Base-by-base conservation (phyloP, 2,113 vertebrate genomes). In the Cyprinodon variegatus region DNA sequence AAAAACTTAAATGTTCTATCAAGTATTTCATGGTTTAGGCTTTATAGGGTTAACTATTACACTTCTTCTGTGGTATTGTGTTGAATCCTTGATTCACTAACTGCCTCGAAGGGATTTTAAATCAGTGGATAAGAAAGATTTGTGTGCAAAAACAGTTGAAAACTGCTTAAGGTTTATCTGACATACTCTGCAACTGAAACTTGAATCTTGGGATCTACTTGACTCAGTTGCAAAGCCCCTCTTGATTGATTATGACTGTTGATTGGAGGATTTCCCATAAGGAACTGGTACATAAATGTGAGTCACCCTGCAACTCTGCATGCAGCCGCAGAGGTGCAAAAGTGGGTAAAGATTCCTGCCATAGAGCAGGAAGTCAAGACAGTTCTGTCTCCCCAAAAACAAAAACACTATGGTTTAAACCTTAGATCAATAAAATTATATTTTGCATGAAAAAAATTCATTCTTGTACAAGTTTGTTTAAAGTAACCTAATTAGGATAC, bases 241-340 rank as follows among this genome's bases (percentile, higher is more conserved):
- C 6, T 40, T 50, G 22, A 77, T 37, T 43, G 50, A 86, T 62
- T 75, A 69, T 81, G 81, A 88, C 83, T 73, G 65, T 81, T 29
- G 29, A 63, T 82, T 72, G 48, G 63, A 68, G 50, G 69, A 80
- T 70, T 88, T 86, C 82, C 85, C 78, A 81, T 69, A 87, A 85
- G 66, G 72, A 76, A 75, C 71, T 39, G 0, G 4, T 41, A 59
- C 40, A 64, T 61, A n/a, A 69, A 74, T 64, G 37, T 86, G 86
- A 89, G 61, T 90, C 86, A 91, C 36, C 43, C 68, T 43, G 72
- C 77, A 73, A 77, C 72, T 37, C 20, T 61, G 63, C 37, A 63
- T 12, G 22, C 9, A n/a, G 76, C 68, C 1, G 40, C 65, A 82
- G 48, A 80, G 7, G 0, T 60, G 72, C 74, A 78, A 60, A 45